phyloP scores from a whole-genome alignment of 2,888 invertebrate genomes.

The Operophtera brumata region DNA sequence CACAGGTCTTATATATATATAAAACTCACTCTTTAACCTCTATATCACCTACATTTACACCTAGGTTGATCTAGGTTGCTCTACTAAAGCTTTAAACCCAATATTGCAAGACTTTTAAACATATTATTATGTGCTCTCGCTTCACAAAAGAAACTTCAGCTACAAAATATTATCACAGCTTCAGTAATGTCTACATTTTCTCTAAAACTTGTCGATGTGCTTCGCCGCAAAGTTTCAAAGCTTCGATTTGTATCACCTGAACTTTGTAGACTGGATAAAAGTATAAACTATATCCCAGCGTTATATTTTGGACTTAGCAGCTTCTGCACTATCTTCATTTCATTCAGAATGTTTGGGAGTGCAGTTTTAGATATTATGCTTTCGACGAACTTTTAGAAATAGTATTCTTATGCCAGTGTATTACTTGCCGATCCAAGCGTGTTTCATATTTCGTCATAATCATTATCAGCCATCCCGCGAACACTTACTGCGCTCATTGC shows the following conservation, averaged over 20 bases:
- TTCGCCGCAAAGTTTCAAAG: constrained; percentile 28
- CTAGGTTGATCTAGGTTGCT: no score
- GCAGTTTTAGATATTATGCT: no score
- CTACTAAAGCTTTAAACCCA: not conserved
- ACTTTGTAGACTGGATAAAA: constrained; percentile 34
- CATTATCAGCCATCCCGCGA: no score
- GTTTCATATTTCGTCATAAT: no score
- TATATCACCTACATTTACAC: no score
- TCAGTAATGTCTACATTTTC: constrained; percentile 17
- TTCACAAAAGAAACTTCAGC: constrained; percentile 11
- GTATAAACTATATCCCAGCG: constrained; percentile 4
- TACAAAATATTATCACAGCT: constrained; percentile 19
- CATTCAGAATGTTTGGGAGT: not conserved
- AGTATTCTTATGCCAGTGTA: no score
- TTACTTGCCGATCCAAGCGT: no score
- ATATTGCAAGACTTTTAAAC: not conserved
- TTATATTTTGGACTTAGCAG: constrained; percentile 10
- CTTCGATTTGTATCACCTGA: constrained; percentile 30
- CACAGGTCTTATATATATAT: no score
- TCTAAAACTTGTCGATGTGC: constrained; percentile 23
- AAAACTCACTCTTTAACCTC: no score
- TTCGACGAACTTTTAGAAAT: no score
- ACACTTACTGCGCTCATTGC: no score
- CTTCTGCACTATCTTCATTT: constrained; percentile 9
- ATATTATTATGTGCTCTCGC: not conserved